Conservation (phyloP, 2,113 vertebrate species). For the Mystacornis crossleyi region DNA sequence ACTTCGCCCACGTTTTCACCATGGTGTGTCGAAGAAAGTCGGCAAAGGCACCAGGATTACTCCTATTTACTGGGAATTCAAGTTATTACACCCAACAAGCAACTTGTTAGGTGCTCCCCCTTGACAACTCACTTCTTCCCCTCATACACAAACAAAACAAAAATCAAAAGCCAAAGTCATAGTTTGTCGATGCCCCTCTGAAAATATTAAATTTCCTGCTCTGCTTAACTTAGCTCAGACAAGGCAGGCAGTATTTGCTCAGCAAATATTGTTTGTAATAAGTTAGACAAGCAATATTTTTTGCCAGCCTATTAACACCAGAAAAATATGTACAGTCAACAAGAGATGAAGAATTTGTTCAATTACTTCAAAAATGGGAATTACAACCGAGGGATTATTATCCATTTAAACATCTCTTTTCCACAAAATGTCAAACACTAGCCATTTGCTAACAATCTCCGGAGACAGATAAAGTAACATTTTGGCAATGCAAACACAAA, state of each 20-base stretch:
- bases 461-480: constrained; percentile 33
- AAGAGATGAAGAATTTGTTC: constrained; percentile 48
- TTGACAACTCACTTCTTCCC: not conserved
- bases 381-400: constrained; percentile 48
- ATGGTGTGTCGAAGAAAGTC: not conserved
- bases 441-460: constrained; percentile 42
- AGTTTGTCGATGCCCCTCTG: constrained; percentile 49
- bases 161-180: constrained; percentile 50
- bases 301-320: constrained; percentile 50
- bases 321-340: constrained; percentile 52
- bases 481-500: constrained; percentile 59
- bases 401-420: constrained; percentile 58
- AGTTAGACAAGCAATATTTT: constrained; percentile 56
- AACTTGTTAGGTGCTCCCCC: not conserved
- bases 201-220: constrained; percentile 62
- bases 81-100: not conserved
- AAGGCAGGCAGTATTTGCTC: constrained; percentile 64
- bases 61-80: not conserved
- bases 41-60: not conserved
- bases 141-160: not conserved
- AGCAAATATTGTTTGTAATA: constrained; percentile 60
- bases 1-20: not conserved
- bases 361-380: constrained; percentile 43
- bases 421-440: constrained; percentile 39
- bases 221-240: constrained; percentile 55